Evolutionary conservation across 2,888 invertebrate species (phyloP).

Genomic region (Opisthograptis luteolata): DNA sequence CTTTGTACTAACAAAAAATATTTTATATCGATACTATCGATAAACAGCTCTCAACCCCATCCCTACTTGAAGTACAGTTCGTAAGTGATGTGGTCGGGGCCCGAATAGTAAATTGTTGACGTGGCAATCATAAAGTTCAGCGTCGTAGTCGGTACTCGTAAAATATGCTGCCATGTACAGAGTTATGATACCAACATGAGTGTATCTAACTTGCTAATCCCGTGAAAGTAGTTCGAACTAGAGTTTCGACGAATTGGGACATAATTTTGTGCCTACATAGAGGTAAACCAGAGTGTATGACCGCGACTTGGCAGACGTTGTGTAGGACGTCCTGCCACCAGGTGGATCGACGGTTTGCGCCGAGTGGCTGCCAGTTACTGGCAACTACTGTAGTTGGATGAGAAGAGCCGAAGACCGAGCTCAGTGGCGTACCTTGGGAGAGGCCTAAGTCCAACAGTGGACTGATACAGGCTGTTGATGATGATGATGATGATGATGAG

Average conservation of each 20-base stretch:
- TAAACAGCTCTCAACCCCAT: slow-evolving; percentile 5
- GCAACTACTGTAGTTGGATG: too few relatives aligned
- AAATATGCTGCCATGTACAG: slow-evolving; percentile 43
- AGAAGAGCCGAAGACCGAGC: too few relatives aligned
- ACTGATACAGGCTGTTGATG: too few relatives aligned
- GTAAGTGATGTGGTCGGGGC: slow-evolving; percentile 47
- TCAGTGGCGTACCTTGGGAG: too few relatives aligned
- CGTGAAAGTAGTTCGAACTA: slow-evolving; percentile 26
- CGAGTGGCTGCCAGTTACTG: too few relatives aligned
- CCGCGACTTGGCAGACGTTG: too few relatives aligned
- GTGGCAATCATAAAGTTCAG: slow-evolving; percentile 47
- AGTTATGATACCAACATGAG: slow-evolving; percentile 25
- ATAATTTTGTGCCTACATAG: slow-evolving; percentile 1
- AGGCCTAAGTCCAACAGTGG: too few relatives aligned
- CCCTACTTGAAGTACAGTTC: slow-evolving; percentile 43
- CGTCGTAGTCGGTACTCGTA: slow-evolving; percentile 42
- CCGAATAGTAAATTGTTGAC: slow-evolving; percentile 51
- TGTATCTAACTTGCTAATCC: slow-evolving; percentile 35
- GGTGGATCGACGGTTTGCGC: too few relatives aligned
- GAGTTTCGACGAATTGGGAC: slow-evolving; percentile 5
- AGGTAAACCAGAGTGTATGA: too few relatives aligned
- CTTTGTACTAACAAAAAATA: too few relatives aligned
- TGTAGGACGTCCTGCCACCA: too few relatives aligned
- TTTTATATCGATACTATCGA: slow-evolving; percentile 15
- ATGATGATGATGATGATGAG: too few relatives aligned